Percentiles rank a stretch among this genome's conserved stretches.
These are phyloP conservation scores for Caenorhabditis angaria DNA, from an alignment of 2,888 invertebrate species.

Conservation along the genomic window DNA sequence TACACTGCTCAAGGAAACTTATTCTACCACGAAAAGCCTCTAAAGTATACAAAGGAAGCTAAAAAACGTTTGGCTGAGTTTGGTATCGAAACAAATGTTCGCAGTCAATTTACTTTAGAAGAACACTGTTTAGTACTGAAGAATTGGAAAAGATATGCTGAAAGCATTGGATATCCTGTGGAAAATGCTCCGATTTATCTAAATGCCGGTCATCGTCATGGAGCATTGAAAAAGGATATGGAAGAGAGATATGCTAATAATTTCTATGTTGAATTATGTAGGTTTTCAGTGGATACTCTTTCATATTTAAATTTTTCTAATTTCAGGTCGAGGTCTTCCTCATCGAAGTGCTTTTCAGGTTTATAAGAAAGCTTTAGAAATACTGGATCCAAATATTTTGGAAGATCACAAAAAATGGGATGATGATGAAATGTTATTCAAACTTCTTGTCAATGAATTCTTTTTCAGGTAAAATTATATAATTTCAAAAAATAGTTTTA, in stretches of 20 bases:
- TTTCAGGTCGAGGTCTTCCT: constrained; percentile 6
- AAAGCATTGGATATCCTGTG: neutral
- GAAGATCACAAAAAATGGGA: neutral
- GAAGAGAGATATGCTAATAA: constrained; percentile 13
- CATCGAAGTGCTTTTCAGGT: constrained; percentile 1
- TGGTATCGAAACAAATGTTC: constrained; percentile 13
- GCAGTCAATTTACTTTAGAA: constrained; percentile 12
- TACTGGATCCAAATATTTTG: neutral
- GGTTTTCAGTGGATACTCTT: constrained; percentile 9
- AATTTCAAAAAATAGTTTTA: neutral
- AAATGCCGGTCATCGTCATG: neutral
- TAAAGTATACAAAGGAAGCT: constrained; percentile 3
- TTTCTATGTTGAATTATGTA: constrained; percentile 31
- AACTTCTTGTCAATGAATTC: neutral
- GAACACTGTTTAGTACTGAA: constrained; percentile 18
- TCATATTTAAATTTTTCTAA: neutral
- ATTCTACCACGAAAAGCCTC: constrained; percentile 14
- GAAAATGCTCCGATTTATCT: neutral
- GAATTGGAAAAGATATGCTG: constrained; percentile 21
- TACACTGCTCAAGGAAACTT: constrained; percentile 11
- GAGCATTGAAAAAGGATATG: neutral
- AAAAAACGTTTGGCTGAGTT: constrained; percentile 10
- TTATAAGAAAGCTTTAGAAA: too few species aligned
- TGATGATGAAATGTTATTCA: neutral
- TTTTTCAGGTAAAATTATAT: neutral